Base-by-base conservation (phyloP, 2,888 invertebrate species). In the Teleogryllus oceanicus region DNA sequence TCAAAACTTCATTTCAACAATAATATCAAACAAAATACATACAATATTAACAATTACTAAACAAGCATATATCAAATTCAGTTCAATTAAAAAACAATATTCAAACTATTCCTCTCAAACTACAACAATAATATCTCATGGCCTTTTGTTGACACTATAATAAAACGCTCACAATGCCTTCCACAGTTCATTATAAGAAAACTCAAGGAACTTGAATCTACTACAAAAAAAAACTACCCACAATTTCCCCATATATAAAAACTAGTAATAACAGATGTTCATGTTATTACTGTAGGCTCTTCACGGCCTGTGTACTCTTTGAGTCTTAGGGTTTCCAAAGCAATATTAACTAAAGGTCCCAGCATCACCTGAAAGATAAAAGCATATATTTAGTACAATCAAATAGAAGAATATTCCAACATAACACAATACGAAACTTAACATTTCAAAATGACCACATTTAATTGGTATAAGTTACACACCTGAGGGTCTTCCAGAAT, bases 231-330 rank as follows among this genome's bases (percentile, higher is more conserved):
- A n/a, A 24, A n/a, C 20, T 49, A 77, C 77, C 37, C n/a, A 77
- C 49, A 24, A n/a, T 13, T 77, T 77, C 49, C 49, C n/a, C 11
- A 24, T 49, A 74, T 20, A 24, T 24, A 10, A 18, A 18, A 49
- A 78, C 78, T 37, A 62, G 37, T 2, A 62, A 49, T 13, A 62
- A 74, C 12, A 0, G 16, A 76, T 24, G 37, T 74, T 62, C 21
- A 50, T 75, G 24, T 74, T 86, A 99, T 98, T 83, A 99, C 99
- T 78, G 98, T 99, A 80, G 99, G 99, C 37, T 92, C 92, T 83
- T 93, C 92, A 77, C 98, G 92, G 11, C 97, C 97, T 3, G 98
- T 98, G 87, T 93, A 94, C 84, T 94, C 90, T 83, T 90, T 89
- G 80, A 99, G 90, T 85, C 94, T 91, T 0, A 97, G 94, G 75